Conservation (phyloP, 2,888 invertebrate genomes). For the Drosophila mettleri region DNA sequence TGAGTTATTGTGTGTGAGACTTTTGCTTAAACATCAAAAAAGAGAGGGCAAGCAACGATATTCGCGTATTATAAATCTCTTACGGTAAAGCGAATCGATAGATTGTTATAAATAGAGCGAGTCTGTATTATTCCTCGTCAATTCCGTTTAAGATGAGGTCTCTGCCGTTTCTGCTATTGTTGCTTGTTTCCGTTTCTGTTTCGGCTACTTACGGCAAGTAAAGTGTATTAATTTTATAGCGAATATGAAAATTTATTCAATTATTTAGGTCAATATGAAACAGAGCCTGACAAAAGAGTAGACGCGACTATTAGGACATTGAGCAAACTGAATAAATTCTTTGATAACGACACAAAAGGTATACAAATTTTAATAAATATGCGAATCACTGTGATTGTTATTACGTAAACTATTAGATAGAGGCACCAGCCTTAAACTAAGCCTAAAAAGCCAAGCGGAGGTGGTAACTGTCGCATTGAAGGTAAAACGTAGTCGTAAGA, state of each 20-base stretch:
- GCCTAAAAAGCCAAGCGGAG: neutral
- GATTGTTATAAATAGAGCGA: conserved; percentile 16
- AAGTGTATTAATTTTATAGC: neutral
- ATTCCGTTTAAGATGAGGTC: neutral
- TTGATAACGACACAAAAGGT: neutral
- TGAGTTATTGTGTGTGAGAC: neutral
- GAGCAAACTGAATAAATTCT: neutral
- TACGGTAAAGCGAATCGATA: neutral
- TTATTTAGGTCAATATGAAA: neutral
- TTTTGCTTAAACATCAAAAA: neutral
- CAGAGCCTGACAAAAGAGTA: neutral
- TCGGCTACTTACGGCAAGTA: conserved; percentile 11
- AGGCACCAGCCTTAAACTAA: neutral
- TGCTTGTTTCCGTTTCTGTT: conserved; percentile 84
- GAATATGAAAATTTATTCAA: neutral
- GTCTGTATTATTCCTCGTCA: neutral
- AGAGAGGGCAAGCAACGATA: neutral
- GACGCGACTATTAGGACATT: neutral
- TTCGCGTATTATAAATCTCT: neutral
- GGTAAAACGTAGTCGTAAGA: neutral
- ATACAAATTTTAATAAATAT: neutral
- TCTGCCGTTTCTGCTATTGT: neutral
- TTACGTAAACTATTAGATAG: too few relatives aligned
- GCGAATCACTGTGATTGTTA: neutral
- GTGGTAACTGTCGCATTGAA: neutral